These are phyloP conservation scores for Eilema griseolum DNA, from an alignment of 2,888 invertebrate genomes.

Conservation along the genomic window DNA sequence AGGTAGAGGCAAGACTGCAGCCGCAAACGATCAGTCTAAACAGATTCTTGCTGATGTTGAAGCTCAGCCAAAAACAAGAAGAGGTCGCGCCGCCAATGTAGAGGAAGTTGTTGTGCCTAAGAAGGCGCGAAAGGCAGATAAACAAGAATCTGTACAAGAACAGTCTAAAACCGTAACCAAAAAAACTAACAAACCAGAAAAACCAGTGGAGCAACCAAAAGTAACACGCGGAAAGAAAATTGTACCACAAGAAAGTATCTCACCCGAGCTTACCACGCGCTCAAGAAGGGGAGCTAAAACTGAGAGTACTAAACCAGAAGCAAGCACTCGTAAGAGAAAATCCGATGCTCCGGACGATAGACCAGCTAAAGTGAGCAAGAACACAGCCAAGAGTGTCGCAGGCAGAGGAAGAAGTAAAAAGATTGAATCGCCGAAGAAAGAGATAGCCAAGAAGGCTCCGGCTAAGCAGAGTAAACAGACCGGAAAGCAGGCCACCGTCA, in stretches of 20 bases:
- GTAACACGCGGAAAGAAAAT: slow-evolving; percentile 47
- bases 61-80: slow-evolving; percentile 32
- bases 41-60: slow-evolving; percentile 20
- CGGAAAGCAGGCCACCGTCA: slow-evolving; percentile 10
- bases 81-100: slow-evolving; percentile 36
- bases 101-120: slow-evolving; percentile 24
- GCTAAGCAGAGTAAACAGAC: slow-evolving; percentile 20
- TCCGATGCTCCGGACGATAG: slow-evolving; percentile 37
- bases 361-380: slow-evolving; percentile 48
- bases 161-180: slow-evolving; percentile 30
- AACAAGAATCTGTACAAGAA: slow-evolving; percentile 28
- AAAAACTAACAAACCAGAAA: slow-evolving; percentile 28
- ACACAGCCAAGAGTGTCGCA: slow-evolving; percentile 7
- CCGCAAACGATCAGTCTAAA: slow-evolving; percentile 7
- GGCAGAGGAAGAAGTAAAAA: slow-evolving; percentile 42
- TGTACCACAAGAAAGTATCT: slow-evolving; percentile 41
- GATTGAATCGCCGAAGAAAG: slow-evolving; percentile 26
- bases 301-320: slow-evolving; percentile 20
- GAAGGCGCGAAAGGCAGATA: slow-evolving; percentile 30
- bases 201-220: slow-evolving; percentile 33
- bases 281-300: slow-evolving; percentile 35
- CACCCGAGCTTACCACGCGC: slow-evolving; percentile 33
- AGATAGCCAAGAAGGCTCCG: slow-evolving; percentile 23
- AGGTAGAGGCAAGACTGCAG: slow-evolving; percentile 33
- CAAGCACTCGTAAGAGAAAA: slow-evolving; percentile 54